Evolutionary conservation across 2,113 vertebrate genomes (phyloP).

Genomic region (Dasyornis broadbenti): DNA sequence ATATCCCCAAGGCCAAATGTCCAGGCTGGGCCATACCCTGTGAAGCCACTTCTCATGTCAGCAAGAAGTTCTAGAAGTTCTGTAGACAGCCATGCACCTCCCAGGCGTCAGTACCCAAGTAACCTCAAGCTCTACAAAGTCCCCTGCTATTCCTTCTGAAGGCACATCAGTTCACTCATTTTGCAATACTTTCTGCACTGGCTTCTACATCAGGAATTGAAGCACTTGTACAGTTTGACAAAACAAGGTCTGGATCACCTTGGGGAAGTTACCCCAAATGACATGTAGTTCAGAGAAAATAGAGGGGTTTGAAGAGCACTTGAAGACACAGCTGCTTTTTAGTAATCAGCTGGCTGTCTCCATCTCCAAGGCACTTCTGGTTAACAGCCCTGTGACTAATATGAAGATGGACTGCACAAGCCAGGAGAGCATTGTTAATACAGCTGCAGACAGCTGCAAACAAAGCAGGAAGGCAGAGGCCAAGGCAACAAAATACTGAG

Average conservation of each 20-base stretch:
- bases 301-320: neutral
- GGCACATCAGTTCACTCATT: neutral
- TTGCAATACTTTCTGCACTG: neutral
- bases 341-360: neutral
- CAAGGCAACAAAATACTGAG: neutral
- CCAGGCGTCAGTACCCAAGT: neutral
- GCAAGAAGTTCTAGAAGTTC: neutral
- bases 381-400: constrained; percentile 15
- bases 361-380: constrained; percentile 44
- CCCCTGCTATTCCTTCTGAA: neutral
- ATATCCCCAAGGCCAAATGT: neutral
- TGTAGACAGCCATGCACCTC: neutral
- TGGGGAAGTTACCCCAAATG: neutral
- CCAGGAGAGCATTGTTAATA: neutral
- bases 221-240: constrained; percentile 15
- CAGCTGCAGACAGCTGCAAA: neutral
- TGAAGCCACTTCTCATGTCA: neutral
- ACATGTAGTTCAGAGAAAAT: neutral
- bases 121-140: neutral
- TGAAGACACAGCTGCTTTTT: constrained; percentile 42
- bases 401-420: neutral
- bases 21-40: rapidly evolving
- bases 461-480: neutral
- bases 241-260: neutral
- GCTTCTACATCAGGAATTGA: neutral